These are phyloP conservation scores for Drosophila novamexicana DNA, from an alignment of 1,140 invertebrate genomes.

Conservation along the genomic window DNA sequence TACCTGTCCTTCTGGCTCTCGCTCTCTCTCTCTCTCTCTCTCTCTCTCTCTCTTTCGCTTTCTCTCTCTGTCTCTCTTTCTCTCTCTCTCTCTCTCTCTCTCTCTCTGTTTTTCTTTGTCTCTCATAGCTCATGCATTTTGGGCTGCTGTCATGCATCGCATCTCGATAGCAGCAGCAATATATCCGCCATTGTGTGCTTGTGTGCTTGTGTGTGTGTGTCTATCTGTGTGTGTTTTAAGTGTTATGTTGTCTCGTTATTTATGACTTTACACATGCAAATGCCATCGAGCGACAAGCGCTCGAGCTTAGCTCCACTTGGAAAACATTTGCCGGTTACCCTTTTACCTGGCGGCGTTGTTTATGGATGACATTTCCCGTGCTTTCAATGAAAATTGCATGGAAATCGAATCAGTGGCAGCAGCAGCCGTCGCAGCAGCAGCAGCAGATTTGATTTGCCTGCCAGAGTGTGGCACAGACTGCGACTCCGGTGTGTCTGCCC, in stretches of 20 bases:
- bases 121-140: constrained; percentile 73
- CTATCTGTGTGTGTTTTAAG: constrained; percentile 64
- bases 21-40: background rate
- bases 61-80: constrained; percentile 2
- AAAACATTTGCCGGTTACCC: constrained; percentile 29
- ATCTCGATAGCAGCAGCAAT: constrained; percentile 67
- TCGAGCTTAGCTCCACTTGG: constrained; percentile 68
- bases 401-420: constrained; percentile 74
- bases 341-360: constrained; percentile 73
- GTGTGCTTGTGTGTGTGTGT: constrained; percentile 10
- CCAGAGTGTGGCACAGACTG: background rate
- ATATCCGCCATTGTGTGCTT: constrained; percentile 19
- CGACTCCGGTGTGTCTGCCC: constrained; percentile 7
- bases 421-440: constrained; percentile 13
- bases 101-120: background rate
- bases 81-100: background rate
- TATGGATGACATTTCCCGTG: constrained; percentile 70
- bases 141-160: constrained; percentile 72
- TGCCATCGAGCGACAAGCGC: constrained; percentile 73
- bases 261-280: constrained; percentile 83
- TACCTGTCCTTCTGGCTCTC: constrained; percentile 8
- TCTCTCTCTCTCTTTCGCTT: background rate
- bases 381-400: constrained; percentile 78
- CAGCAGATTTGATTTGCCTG: constrained; percentile 66
- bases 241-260: constrained; percentile 82